Percentiles rank a stretch among this genome's conserved stretches.
These are phyloP conservation scores for Maniola hyperantus DNA, from an alignment of 2,888 invertebrate species.

Conservation along the genomic window DNA sequence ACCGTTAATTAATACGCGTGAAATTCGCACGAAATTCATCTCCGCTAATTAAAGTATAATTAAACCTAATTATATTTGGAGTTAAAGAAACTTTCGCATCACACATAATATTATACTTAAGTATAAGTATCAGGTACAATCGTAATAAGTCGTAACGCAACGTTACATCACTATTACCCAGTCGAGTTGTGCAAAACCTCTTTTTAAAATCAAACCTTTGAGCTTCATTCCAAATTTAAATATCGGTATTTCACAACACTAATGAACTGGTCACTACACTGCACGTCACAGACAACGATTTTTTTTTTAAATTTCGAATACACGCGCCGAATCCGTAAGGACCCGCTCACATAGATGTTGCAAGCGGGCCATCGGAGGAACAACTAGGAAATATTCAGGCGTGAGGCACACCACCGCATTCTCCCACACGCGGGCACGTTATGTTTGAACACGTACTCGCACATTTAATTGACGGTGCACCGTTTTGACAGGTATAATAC, in stretches of 20 bases:
- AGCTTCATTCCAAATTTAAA: conserved; percentile 42
- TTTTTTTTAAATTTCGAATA: conserved; percentile 55
- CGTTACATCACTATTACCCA: conserved; percentile 48
- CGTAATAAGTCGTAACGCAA: conserved; percentile 21
- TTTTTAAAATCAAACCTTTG: conserved; percentile 40
- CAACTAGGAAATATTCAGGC: conserved; percentile 79
- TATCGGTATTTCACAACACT: conserved; percentile 44
- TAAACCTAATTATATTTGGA: conserved; percentile 39
- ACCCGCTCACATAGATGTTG: conserved; percentile 78
- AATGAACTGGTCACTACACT: conserved; percentile 46
- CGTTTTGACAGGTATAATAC: conserved; percentile 62
- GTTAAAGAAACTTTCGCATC: conserved; percentile 39
- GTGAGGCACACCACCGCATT: conserved; percentile 55
- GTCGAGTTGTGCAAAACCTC: conserved; percentile 48
- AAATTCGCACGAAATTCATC: conserved; percentile 40
- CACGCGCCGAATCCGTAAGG: conserved; percentile 72
- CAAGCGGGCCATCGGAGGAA: conserved; percentile 77
- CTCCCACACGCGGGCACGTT: conserved; percentile 47
- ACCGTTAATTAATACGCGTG: conserved; percentile 28
- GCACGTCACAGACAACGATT: conserved; percentile 43
- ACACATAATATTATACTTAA: conserved; percentile 27
- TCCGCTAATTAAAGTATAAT: conserved; percentile 41
- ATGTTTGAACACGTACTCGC: conserved; percentile 47
- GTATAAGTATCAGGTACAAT: conserved; percentile 8
- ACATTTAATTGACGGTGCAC: conserved; percentile 57